Evolutionary conservation across 2,113 vertebrate genomes (phyloP), one percentile per base, ranked within the genome.

Genomic region (Siphamia tubifer): DNA sequence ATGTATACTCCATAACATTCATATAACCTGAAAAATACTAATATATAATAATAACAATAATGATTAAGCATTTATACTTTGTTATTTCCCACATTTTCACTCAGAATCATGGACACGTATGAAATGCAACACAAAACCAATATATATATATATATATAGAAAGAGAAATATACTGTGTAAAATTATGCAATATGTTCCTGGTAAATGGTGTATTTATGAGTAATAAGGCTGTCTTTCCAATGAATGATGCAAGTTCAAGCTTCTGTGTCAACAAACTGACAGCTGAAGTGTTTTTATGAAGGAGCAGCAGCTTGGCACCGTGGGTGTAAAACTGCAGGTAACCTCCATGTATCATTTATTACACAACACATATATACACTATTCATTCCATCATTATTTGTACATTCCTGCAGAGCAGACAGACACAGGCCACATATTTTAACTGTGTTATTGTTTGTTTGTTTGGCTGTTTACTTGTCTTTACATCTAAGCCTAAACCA

Each of bases 341-440:
- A 60, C 62, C 35, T 47, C 40, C 16, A 34, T 53, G 4, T 62
- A 62, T 66, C 23, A 77, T 70, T 70, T 60, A 70, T 52, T 40
- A 32, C 32, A 44, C 15, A 53, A 43, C 57, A 19, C 55, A 58
- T 48, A 17, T 52, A 48, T 58, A 48, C 52, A 69, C 58, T 44
- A 44, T 73, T 60, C 15, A 40, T 40, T 57, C 40, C 17, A 62
- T 30, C 63, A 23, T 23, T 47, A 38, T 51, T 62, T 39, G 20
- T 21, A 8, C 28, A 35, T 27, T 17, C 16, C 34, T 49, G 21
- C 10, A 28, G 36, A 13, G 6, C n/a, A 16, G 20, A 34, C 27
- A 27, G 7, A 17, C 43, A 17, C 34, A 16, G 35, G 10, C 21
- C 13, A 3, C 17, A 44, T 61, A 36, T 36, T 28, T 58, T 17